Percentiles rank a stretch among this genome's conserved stretches.
phyloP scores from a whole-genome alignment of 2,797 vertebrate species.

The Strix occidentalis region DNA sequence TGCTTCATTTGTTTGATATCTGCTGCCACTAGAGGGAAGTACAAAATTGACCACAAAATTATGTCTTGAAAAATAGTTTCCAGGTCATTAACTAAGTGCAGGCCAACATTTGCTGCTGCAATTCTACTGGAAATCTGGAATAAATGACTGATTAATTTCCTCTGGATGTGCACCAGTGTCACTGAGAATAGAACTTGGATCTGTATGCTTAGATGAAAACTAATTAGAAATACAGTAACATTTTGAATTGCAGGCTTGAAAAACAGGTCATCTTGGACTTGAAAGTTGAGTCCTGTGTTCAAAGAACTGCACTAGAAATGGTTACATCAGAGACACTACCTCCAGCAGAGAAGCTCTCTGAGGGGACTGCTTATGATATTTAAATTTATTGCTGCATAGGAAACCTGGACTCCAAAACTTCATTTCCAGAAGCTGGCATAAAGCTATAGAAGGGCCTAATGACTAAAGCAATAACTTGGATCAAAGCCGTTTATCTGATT shows the following conservation, averaged over 20 bases:
- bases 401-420: neutral
- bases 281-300: neutral
- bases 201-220: neutral
- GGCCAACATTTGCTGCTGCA: neutral
- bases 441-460: neutral
- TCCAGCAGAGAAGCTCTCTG: neutral
- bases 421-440: conserved; percentile 9
- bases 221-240: conserved; percentile 15
- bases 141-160: neutral
- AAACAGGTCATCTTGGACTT: neutral
- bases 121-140: conserved; percentile 16
- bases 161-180: neutral
- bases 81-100: neutral
- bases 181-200: neutral
- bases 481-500: conserved; percentile 41
- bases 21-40: conserved; percentile 18
- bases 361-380: neutral
- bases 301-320: neutral
- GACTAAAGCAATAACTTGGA: conserved; percentile 30
- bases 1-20: neutral
- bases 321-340: neutral
- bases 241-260: neutral
- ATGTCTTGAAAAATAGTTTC: neutral
- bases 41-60: neutral
- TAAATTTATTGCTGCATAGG: neutral